A percentile compares a stretch with the other conserved stretches of the same genome.
These are phyloP conservation scores for Drosophila neotestacea DNA, from an alignment of 2,888 invertebrate species.

Conservation along the genomic window DNA sequence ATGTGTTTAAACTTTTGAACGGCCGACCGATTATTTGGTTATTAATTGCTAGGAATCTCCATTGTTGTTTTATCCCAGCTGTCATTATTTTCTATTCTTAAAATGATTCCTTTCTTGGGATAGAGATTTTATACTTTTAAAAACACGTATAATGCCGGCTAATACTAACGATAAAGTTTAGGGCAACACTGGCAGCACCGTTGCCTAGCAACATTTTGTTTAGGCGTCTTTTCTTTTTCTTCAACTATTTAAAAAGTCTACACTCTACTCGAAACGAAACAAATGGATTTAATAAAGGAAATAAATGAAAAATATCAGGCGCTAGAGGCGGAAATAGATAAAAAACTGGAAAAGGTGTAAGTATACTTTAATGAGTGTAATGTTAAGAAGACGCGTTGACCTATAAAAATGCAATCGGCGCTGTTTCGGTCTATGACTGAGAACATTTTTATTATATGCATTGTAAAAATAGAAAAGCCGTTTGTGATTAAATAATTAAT, in stretches of 20 bases:
- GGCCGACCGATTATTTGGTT: not conserved
- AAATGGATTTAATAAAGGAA: constrained; percentile 83
- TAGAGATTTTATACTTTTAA: not conserved
- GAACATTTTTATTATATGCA: too few species aligned
- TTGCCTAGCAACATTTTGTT: constrained; percentile 63
- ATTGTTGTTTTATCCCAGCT: too few species aligned
- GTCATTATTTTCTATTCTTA: too few species aligned
- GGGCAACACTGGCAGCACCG: constrained; percentile 27
- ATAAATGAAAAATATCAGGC: constrained; percentile 83
- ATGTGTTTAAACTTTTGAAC: not conserved
- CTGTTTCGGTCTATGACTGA: too few species aligned
- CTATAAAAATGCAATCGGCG: too few species aligned
- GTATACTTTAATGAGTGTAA: too few species aligned
- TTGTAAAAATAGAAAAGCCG: too few species aligned
- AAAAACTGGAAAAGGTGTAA: constrained; percentile 82
- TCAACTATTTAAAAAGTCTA: not conserved
- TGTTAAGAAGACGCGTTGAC: too few species aligned
- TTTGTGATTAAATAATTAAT: too few species aligned
- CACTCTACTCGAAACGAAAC: not conserved
- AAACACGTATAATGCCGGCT: not conserved
- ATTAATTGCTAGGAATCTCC: too few species aligned
- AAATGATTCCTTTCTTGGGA: too few species aligned
- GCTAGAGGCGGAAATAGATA: constrained; percentile 83
- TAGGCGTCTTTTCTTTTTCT: constrained; percentile 31
- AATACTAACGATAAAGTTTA: not conserved